These are phyloP conservation scores for Drosophila cyrtoloma DNA, from an alignment of 2,888 invertebrate species.

Conservation along the genomic window DNA sequence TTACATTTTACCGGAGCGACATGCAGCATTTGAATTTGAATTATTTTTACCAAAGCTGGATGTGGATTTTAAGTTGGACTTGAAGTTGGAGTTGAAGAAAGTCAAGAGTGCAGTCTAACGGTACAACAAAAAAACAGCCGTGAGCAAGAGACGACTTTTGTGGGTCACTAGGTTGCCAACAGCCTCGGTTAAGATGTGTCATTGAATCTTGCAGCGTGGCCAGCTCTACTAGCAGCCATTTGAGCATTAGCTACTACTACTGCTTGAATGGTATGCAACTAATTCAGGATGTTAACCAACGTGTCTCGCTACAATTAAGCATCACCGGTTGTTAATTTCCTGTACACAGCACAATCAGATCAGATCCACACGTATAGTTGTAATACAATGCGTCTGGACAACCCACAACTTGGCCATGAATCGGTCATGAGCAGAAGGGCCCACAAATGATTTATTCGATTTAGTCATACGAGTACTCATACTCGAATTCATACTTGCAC, in stretches of 20 bases:
- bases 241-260: conserved; percentile 38
- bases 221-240: not conserved
- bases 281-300: conserved; percentile 78
- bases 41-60: conserved; percentile 46
- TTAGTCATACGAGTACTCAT: conserved; percentile 24
- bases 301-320: conserved; percentile 64
- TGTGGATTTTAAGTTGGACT: conserved; percentile 20
- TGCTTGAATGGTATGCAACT: conserved; percentile 67
- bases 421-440: conserved; percentile 35
- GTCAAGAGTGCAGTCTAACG: conserved; percentile 69
- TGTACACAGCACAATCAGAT: conserved; percentile 13
- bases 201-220: conserved; percentile 15
- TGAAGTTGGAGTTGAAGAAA: conserved; percentile 33
- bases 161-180: conserved; percentile 74
- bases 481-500: conserved; percentile 12
- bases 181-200: conserved; percentile 37
- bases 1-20: conserved; percentile 54
- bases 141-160: conserved; percentile 56
- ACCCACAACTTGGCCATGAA: conserved; percentile 50
- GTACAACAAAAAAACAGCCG: conserved; percentile 44
- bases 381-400: conserved; percentile 1
- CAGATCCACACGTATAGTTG: conserved; percentile 2
- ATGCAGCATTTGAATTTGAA: conserved; percentile 56
- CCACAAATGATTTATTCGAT: conserved; percentile 42
- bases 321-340: conserved; percentile 41